Evolutionary conservation across 2,888 invertebrate species (phyloP).

Genomic region (Bembecia ichneumoniformis): DNA sequence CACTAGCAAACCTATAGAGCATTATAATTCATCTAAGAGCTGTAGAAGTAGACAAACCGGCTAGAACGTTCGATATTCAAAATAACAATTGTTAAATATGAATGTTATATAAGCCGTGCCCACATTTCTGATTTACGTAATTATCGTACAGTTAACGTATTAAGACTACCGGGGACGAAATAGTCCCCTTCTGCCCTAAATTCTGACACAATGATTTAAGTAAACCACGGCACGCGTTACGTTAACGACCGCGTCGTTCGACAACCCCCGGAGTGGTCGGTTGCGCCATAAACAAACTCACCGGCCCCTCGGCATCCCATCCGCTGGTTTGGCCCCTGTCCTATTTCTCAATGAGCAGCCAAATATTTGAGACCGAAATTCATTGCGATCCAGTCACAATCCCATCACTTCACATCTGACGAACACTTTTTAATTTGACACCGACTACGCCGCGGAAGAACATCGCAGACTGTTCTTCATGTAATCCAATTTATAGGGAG

Average conservation of each 20-base stretch:
- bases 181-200: slow-evolving; percentile 1
- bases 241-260: slow-evolving; percentile 15
- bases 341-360: slow-evolving; percentile 13
- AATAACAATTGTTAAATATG: too few relatives aligned
- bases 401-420: neutral
- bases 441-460: neutral
- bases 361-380: neutral
- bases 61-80: too few relatives aligned
- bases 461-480: neutral
- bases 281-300: slow-evolving; percentile 21
- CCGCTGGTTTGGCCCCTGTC: slow-evolving; percentile 5
- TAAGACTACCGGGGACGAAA: too few relatives aligned
- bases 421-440: too few relatives aligned
- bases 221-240: slow-evolving; percentile 34
- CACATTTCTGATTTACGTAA: too few relatives aligned
- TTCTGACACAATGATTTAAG: slow-evolving; percentile 23
- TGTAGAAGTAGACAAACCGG: too few relatives aligned
- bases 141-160: too few relatives aligned
- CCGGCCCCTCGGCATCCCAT: slow-evolving; percentile 37
- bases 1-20: too few relatives aligned
- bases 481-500: neutral
- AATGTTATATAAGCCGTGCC: too few relatives aligned
- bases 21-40: too few relatives aligned
- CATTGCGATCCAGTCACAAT: slow-evolving; percentile 3
- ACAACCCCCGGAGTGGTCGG: slow-evolving; percentile 16